Conservation (phyloP, 1,140 invertebrate genomes). For the Heliconius nattereri region DNA sequence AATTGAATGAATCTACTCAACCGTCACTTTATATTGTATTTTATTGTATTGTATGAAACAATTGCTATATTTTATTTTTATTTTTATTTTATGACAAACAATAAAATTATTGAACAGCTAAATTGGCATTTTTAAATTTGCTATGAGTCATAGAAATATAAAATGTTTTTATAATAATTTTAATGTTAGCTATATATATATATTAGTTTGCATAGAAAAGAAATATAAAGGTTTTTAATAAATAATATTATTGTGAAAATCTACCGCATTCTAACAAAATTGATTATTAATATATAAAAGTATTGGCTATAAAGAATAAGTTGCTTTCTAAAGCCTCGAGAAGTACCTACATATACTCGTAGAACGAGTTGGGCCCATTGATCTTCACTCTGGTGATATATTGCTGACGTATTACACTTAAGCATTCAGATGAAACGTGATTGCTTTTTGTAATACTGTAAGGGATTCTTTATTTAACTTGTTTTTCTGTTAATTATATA, state of each 20-base stretch:
- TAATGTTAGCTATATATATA: no score
- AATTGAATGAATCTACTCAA: conserved; percentile 9
- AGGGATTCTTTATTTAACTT: conserved; percentile 26
- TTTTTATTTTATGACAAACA: background rate
- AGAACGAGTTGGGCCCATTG: conserved; percentile 51
- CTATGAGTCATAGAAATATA: no score
- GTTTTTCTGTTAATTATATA: background rate
- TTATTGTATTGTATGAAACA: background rate
- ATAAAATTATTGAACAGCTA: background rate
- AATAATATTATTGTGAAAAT: background rate
- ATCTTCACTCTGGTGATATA: conserved; percentile 54
- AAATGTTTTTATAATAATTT: no score
- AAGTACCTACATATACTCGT: conserved; percentile 31
- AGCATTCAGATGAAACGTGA: conserved; percentile 39
- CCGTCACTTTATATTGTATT: conserved; percentile 6
- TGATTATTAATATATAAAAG: conserved; percentile 24
- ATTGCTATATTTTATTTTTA: background rate
- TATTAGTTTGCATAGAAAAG: no score
- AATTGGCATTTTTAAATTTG: no score
- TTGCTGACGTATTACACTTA: conserved; percentile 47
- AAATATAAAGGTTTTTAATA: no score
- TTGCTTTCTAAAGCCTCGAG: conserved; percentile 34
- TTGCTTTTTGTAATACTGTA: conserved; percentile 28
- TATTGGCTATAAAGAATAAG: conserved; percentile 31
- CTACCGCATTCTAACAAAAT: conserved; percentile 20